Evolutionary conservation across 2,113 vertebrate genomes (phyloP).

Genomic region (Cacatua alba): DNA sequence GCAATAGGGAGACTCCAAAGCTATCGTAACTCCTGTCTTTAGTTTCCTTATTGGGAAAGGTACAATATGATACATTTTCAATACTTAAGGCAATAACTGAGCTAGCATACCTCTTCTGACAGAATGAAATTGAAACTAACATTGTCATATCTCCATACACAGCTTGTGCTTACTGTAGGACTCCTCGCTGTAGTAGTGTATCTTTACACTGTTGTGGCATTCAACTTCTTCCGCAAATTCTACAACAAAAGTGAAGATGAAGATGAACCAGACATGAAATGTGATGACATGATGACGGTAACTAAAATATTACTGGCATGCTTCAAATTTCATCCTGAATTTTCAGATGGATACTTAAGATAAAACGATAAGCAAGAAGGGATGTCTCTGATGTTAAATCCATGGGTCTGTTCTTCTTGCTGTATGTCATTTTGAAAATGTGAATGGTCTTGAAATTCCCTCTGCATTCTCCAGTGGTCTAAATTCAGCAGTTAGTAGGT

Average conservation of each 20-base stretch:
- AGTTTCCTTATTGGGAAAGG: background rate
- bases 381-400: background rate
- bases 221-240: conserved; percentile 99
- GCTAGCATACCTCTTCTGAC: background rate
- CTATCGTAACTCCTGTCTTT: background rate
- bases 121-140: background rate
- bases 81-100: background rate
- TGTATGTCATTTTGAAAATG: background rate
- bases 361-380: background rate
- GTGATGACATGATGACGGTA: conserved; percentile 99
- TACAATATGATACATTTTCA: background rate
- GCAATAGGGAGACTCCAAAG: background rate
- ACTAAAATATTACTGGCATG: background rate
- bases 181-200: conserved; percentile 96
- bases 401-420: background rate
- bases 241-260: conserved; percentile 98
- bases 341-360: background rate
- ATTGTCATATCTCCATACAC: background rate
- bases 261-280: conserved; percentile 97
- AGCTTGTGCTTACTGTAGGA: conserved; percentile 95
- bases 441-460: background rate
- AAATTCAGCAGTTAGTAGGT: background rate
- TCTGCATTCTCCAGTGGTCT: background rate
- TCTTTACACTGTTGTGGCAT: conserved; percentile 97
- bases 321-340: background rate